Conservation (phyloP, 2,113 vertebrate genomes). For the Phyllostomus hastatus region DNA sequence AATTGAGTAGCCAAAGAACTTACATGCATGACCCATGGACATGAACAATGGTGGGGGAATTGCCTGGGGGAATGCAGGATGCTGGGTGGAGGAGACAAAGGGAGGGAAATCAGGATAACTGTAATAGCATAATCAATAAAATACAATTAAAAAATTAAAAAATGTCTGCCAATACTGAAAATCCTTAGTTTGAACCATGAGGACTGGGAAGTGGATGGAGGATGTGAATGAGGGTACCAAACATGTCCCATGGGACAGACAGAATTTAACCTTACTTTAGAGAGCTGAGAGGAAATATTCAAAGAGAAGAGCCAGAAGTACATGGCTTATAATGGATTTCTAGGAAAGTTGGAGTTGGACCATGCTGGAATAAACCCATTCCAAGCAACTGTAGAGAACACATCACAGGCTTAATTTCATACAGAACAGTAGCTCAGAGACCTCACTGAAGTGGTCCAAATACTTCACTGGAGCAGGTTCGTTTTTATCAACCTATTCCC, state of each 20-base stretch:
- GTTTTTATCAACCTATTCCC: neutral
- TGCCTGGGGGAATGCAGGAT: too few relatives aligned
- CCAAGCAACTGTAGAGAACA: neutral
- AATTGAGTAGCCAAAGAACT: too few relatives aligned
- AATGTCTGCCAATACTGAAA: neutral
- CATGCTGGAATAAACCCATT: neutral
- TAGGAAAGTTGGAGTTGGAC: neutral
- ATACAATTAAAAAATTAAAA: too few relatives aligned
- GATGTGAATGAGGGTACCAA: neutral
- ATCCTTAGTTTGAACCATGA: neutral
- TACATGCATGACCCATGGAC: too few relatives aligned
- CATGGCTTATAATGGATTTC: neutral
- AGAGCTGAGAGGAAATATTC: neutral
- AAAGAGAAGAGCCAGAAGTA: neutral
- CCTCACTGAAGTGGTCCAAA: conserved; percentile 19
- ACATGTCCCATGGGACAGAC: neutral
- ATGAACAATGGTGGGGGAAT: too few relatives aligned
- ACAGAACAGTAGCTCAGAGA: neutral
- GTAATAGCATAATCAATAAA: too few relatives aligned
- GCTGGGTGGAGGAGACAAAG: too few relatives aligned
- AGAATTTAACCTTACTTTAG: neutral
- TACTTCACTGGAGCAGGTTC: neutral
- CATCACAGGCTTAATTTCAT: conserved; percentile 7
- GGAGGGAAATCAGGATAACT: too few relatives aligned
- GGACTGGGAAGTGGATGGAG: neutral